A percentile compares a stretch with the other conserved stretches of the same genome.
Conservation (phyloP, 2,797 vertebrate species). For the Trachurus trachurus region DNA sequence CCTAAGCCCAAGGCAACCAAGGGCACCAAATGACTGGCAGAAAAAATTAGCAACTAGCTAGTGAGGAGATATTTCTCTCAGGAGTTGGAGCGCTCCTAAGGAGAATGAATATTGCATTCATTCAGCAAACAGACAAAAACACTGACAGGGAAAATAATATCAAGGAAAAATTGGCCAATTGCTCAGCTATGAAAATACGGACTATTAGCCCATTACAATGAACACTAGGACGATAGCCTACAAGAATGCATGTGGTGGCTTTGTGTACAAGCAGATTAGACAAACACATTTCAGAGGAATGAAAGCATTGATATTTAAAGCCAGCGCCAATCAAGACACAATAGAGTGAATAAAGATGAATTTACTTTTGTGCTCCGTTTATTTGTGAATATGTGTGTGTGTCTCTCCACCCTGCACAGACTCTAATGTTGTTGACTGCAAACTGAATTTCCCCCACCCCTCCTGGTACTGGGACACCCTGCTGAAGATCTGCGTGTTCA, state of each 20-base stretch:
- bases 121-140: background rate
- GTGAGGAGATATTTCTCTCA: background rate
- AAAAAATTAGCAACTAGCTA: background rate
- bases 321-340: background rate
- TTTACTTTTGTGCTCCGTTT: background rate
- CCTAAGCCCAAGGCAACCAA: background rate
- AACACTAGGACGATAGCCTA: background rate
- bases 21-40: background rate
- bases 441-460: slow-evolving; percentile 94
- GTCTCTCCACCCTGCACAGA: slow-evolving; percentile 43
- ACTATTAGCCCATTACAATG: background rate
- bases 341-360: slow-evolving; percentile 2
- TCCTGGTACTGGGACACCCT: slow-evolving; percentile 99
- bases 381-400: slow-evolving; percentile 10
- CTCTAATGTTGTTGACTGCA: slow-evolving; percentile 91
- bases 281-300: background rate
- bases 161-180: background rate
- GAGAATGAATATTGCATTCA: background rate
- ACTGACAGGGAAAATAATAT: background rate
- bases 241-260: background rate
- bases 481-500: slow-evolving; percentile 98
- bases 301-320: background rate
- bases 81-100: background rate
- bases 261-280: background rate
- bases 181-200: background rate